Percentiles rank a stretch among this genome's conserved stretches.
Evolutionary conservation across 2,113 vertebrate species (phyloP).

Genomic region (Redunca redunca): DNA sequence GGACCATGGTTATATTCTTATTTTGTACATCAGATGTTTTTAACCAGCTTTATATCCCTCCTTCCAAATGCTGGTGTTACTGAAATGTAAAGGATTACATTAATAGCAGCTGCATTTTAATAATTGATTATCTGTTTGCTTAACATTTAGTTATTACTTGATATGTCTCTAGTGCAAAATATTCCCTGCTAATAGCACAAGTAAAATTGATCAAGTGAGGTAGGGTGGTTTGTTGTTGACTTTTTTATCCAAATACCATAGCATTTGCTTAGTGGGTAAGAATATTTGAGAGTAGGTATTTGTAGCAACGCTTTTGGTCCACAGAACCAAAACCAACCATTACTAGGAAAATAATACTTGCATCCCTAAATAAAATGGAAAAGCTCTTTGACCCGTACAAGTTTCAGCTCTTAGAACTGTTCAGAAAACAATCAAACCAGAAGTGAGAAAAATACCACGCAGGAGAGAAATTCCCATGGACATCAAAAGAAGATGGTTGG

Average conservation of each 20-base stretch:
- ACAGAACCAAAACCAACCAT: background rate
- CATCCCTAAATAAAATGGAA: background rate
- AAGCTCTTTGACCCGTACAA: background rate
- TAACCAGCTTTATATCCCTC: background rate
- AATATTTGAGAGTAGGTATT: background rate
- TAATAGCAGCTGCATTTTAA: constrained; percentile 53
- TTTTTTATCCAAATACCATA: background rate
- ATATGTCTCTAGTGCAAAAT: constrained; percentile 65
- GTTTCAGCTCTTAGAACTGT: background rate
- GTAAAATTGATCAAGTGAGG: constrained; percentile 64
- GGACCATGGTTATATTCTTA: background rate
- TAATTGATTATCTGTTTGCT: constrained; percentile 69
- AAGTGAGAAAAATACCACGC: background rate
- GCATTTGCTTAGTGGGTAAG: background rate
- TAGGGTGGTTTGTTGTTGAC: background rate
- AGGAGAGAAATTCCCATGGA: background rate
- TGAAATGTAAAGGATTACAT: constrained; percentile 18
- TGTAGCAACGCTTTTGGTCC: background rate
- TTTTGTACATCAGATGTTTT: background rate
- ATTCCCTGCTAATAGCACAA: constrained; percentile 54
- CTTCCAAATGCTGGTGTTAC: background rate
- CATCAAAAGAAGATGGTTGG: background rate
- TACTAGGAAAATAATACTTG: background rate
- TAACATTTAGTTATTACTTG: constrained; percentile 56
- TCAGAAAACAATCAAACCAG: background rate